A percentile compares a stretch with the other conserved stretches of the same genome.
Evolutionary conservation across 2,888 invertebrate genomes (phyloP).

Genomic region (Pyrochroa serraticornis): DNA sequence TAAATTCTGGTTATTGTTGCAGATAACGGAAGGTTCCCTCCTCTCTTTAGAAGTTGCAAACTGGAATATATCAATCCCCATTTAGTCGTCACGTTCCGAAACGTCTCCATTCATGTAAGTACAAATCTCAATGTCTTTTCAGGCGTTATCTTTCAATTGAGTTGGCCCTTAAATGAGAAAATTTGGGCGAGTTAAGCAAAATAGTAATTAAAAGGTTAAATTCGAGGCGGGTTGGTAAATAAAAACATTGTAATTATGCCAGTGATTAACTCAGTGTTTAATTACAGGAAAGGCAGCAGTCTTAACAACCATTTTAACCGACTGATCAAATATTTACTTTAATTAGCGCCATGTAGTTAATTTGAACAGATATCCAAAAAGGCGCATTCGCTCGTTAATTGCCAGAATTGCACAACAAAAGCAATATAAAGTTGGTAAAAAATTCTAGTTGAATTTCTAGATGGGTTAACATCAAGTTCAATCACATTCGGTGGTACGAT

Average conservation of each 20-base stretch:
- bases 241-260: not conserved
- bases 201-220: not conserved
- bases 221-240: not conserved
- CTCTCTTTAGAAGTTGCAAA: constrained; percentile 75
- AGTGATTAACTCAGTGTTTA: constrained; percentile 1
- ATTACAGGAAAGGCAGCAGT: constrained; percentile 1
- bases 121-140: constrained; percentile 6
- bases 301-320: constrained; percentile 3
- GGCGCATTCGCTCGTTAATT: not conserved
- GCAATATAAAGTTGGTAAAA: no score
- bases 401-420: constrained; percentile 1
- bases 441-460: no score
- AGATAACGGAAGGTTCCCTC: constrained; percentile 78
- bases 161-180: not conserved
- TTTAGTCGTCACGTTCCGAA: constrained; percentile 74
- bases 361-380: not conserved
- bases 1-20: constrained; percentile 42
- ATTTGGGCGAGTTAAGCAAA: not conserved
- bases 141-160: no score
- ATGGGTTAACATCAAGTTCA: no score
- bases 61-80: constrained; percentile 73
- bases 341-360: not conserved
- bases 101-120: constrained; percentile 74
- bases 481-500: no score
- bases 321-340: constrained; percentile 6